phyloP scores from a whole-genome alignment of 2,797 vertebrate genomes.

The Acanthurus tractus region DNA sequence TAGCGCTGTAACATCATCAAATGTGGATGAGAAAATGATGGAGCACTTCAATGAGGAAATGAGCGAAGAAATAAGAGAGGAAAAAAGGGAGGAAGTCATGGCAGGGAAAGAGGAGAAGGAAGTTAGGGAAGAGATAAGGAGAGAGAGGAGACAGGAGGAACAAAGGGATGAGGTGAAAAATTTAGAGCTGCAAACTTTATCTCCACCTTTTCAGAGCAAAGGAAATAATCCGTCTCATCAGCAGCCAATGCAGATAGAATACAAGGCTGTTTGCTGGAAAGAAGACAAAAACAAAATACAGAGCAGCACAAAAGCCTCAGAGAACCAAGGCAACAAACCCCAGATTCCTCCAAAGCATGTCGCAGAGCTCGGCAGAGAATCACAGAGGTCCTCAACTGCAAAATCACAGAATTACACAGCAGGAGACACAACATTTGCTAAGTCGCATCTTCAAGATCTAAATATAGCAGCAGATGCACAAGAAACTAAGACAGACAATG shows the following conservation, averaged over 20 bases:
- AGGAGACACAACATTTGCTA: conserved; percentile 27
- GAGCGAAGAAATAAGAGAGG: conserved; percentile 24
- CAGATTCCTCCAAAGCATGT: conserved; percentile 37
- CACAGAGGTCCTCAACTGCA: conserved; percentile 24
- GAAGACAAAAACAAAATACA: conserved; percentile 74
- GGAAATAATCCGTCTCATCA: conserved; percentile 57
- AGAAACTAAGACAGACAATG: conserved; percentile 31
- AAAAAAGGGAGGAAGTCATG: conserved; percentile 31
- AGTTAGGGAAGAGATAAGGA: conserved; percentile 16
- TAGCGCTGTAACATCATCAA: conserved; percentile 40
- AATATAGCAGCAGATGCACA: conserved; percentile 50
- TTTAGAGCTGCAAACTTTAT: conserved; percentile 17
- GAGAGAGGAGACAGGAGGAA: conserved; percentile 38
- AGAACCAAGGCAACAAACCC: conserved; percentile 37
- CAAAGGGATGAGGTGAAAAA: conserved; percentile 47
- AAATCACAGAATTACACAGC: conserved; percentile 41
- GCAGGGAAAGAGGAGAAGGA: conserved; percentile 15
- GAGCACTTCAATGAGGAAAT: conserved; percentile 25
- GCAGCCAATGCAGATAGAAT: conserved; percentile 86
- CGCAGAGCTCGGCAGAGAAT: conserved; percentile 40
- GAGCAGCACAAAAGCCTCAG: conserved; percentile 38
- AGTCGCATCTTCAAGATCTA: conserved; percentile 31
- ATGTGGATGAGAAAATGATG: conserved; percentile 46
- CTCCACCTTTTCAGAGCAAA: conserved; percentile 57
- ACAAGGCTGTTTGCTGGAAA: conserved; percentile 86